Evolutionary conservation across 1,140 invertebrate species (phyloP), one percentile per base, ranked within the genome.

Genomic region (Antheraea pernyi): DNA sequence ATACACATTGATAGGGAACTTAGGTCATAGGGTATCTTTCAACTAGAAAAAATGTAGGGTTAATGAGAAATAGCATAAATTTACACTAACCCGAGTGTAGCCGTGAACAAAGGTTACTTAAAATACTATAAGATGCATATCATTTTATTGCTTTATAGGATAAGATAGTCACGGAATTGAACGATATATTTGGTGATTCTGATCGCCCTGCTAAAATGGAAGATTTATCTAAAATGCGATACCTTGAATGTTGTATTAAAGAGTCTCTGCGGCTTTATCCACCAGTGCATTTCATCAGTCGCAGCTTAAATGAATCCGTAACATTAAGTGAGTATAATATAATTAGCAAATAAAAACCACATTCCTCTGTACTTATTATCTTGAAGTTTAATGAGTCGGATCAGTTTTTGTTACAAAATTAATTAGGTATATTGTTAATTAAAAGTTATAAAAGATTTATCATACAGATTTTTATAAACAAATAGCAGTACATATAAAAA

Each of bases 161-260:
- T 19, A 94, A 94, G 86, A 84, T 95, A 10, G 83, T 93, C 22
- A 85, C 93, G 60, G 96, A 97, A 83, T 73, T 96, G 37, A 91
- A 94, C 30, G 68, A 84, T 37, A 93, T 96, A 53, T 94, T 96
- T 53, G 81, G 80, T 11, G 83, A 80, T 6, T 89, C 93, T 3
- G 81, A 91, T 4, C 77, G 93, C 65, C 68, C 77, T 4, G 75
- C 93, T 0, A 94, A 89, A 0, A 80, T 93, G 39, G 93, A 94
- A 19, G 95, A 95, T 78, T 69, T 95, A 59, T 79, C 83, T 16
- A 83, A 93, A 73, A 91, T 96, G 93, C 94, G 93, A 70, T 96
- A 95, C 79, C 79, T 96, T 42, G 95, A 96, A 71, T 91, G 93
- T 65, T 95, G 94, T 64, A 93, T 96, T 22, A 96, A 95, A 78